These are phyloP conservation scores for Standfussiana lucernea DNA, from an alignment of 2,888 invertebrate genomes.

Conservation along the genomic window DNA sequence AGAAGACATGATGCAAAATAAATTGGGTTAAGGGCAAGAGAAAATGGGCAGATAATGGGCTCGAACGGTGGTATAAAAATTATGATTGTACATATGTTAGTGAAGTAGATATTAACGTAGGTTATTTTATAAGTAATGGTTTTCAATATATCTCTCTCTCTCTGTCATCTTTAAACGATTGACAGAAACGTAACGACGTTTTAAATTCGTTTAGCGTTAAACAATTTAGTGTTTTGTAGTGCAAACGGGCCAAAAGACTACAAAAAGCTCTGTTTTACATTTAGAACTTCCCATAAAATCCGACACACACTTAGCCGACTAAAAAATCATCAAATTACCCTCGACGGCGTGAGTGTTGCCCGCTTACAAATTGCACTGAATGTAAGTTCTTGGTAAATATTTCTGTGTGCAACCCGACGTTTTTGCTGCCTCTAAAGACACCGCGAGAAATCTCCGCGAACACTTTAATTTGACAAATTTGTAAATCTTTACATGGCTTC, in stretches of 20 bases:
- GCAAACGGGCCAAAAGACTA: background rate
- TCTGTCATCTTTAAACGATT: background rate
- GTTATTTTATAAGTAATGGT: too few relatives aligned
- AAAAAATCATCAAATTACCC: slow-evolving; percentile 61
- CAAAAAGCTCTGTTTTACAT: slow-evolving; percentile 11
- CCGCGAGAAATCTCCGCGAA: slow-evolving; percentile 59
- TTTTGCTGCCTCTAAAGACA: slow-evolving; percentile 56
- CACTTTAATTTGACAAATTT: slow-evolving; percentile 73
- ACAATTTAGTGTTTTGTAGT: background rate
- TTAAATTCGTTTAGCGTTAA: background rate
- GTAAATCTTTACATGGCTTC: slow-evolving; percentile 54
- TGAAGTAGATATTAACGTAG: too few relatives aligned
- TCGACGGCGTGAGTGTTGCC: slow-evolving; percentile 44
- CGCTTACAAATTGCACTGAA: slow-evolving; percentile 65
- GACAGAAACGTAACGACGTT: background rate
- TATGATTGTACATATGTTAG: too few relatives aligned
- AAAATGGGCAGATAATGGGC: too few relatives aligned
- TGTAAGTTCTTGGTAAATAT: slow-evolving; percentile 63
- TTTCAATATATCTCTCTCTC: too few relatives aligned
- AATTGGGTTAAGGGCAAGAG: too few relatives aligned
- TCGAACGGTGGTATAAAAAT: too few relatives aligned
- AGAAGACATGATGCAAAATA: too few relatives aligned
- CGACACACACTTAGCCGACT: slow-evolving; percentile 37
- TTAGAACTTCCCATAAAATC: slow-evolving; percentile 37
- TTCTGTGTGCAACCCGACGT: slow-evolving; percentile 52